phyloP scores from a whole-genome alignment of 2,888 invertebrate genomes.

The Conchocele bisecta region DNA sequence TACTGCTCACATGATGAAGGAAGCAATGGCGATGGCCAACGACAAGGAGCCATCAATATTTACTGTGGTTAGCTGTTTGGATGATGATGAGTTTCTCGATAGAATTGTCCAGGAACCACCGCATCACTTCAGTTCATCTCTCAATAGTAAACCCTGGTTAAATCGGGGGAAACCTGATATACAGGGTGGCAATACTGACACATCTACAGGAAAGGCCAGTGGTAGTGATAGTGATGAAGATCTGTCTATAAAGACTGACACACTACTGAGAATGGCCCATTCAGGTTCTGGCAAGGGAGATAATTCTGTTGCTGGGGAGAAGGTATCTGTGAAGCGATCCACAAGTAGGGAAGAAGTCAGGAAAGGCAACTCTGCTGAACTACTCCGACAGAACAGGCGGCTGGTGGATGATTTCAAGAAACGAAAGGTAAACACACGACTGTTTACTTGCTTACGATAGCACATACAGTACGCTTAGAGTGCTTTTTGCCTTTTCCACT shows the following conservation, averaged over 20 bases:
- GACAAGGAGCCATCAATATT: slow-evolving; percentile 73
- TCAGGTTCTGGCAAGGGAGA: too few species aligned
- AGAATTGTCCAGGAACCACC: slow-evolving; percentile 62
- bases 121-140: slow-evolving; percentile 63
- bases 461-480: too few species aligned
- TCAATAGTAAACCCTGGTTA: slow-evolving; percentile 36
- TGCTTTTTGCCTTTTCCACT: too few species aligned
- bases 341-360: slow-evolving; percentile 44
- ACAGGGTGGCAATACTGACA: too few species aligned
- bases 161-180: too few species aligned
- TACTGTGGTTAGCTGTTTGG: slow-evolving; percentile 74
- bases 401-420: slow-evolving; percentile 70
- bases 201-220: not conserved
- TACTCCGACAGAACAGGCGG: slow-evolving; percentile 66
- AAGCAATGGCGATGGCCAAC: slow-evolving; percentile 67
- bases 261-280: too few species aligned
- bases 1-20: slow-evolving; percentile 66
- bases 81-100: slow-evolving; percentile 68
- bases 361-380: slow-evolving; percentile 51
- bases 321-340: slow-evolving; percentile 43
- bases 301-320: slow-evolving; percentile 24
- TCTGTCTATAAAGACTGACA: too few species aligned
- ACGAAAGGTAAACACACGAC: slow-evolving; percentile 64
- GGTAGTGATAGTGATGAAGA: too few species aligned
- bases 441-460: too few species aligned